Conservation (phyloP, 2,797 vertebrate species). For the Loriculus beryllinus region DNA sequence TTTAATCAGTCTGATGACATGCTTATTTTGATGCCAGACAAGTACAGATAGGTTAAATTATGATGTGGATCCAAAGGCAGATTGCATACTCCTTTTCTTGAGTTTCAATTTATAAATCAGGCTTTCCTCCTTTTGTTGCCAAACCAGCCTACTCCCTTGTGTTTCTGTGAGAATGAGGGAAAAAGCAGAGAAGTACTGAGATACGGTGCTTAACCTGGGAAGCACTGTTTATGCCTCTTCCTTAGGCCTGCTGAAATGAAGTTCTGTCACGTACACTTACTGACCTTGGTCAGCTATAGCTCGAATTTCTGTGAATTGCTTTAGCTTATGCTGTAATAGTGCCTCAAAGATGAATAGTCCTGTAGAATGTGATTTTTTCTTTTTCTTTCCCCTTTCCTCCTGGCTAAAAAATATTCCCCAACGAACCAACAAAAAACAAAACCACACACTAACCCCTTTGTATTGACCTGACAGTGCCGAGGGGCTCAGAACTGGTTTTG, state of each 20-base stretch:
- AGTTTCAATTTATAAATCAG: background rate
- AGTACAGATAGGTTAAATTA: background rate
- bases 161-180: background rate
- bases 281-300: background rate
- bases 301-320: background rate
- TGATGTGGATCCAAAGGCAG: background rate
- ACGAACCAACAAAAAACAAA: background rate
- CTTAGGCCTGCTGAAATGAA: background rate
- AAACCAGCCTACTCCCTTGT: background rate
- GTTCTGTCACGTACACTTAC: background rate
- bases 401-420: background rate
- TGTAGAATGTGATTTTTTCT: background rate
- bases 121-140: background rate
- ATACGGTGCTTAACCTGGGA: background rate
- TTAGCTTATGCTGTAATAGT: background rate
- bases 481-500: background rate
- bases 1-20: background rate
- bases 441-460: background rate
- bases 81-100: background rate
- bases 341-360: background rate
- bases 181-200: background rate
- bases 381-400: background rate
- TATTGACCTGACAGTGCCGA: background rate
- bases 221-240: background rate
- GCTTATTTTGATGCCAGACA: background rate